Evolutionary conservation across 2,113 vertebrate genomes (phyloP).

Genomic region (Merops nubicus): DNA sequence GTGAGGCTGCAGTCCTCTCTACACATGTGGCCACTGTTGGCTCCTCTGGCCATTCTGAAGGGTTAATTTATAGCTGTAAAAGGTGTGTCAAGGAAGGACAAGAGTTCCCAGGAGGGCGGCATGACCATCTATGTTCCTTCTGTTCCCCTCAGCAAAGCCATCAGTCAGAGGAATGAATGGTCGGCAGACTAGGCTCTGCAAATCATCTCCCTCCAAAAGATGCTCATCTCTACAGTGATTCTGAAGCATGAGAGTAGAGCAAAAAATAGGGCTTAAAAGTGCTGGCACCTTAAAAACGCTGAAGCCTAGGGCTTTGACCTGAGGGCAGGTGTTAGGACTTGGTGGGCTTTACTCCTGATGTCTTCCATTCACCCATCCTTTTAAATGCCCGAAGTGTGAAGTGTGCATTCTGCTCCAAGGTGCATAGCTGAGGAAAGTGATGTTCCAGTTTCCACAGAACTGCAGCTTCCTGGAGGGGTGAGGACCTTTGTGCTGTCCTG

Average conservation of each 20-base stretch:
- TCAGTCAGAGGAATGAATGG: background rate
- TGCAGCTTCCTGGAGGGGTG: background rate
- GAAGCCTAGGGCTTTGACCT: background rate
- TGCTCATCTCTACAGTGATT: background rate
- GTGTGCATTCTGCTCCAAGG: background rate
- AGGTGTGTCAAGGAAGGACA: background rate
- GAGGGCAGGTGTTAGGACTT: background rate
- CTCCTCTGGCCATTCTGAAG: background rate
- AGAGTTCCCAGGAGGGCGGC: background rate
- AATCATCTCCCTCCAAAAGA: background rate
- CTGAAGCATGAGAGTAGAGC: background rate
- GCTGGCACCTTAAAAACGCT: background rate
- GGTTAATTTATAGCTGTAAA: background rate
- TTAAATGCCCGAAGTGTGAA: background rate
- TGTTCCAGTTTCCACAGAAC: background rate
- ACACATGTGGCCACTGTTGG: background rate
- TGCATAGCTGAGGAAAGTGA: background rate
- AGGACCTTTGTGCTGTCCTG: background rate
- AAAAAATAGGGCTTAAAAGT: background rate
- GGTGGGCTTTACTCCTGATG: background rate
- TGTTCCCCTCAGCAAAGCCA: background rate
- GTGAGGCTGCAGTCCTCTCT: background rate
- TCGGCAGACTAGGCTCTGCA: background rate
- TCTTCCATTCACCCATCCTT: background rate
- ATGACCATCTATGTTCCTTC: background rate